Conservation (phyloP, 2,888 invertebrate species). For the Odontocolon sp. region DNA sequence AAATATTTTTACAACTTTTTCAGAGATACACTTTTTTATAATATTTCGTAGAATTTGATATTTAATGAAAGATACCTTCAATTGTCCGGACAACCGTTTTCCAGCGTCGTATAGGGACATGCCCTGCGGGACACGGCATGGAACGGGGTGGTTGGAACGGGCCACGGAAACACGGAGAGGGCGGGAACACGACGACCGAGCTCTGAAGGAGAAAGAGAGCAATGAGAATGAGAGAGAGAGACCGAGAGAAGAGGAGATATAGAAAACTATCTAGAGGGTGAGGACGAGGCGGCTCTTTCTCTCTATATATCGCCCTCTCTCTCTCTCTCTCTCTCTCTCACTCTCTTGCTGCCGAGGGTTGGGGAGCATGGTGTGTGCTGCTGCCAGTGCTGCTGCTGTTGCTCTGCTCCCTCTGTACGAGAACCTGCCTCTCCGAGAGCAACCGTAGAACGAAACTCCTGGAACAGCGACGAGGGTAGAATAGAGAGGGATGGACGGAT, state of each 20-base stretch:
- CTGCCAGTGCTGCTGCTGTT: too few relatives aligned
- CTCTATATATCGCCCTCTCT: too few relatives aligned
- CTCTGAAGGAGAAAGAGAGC: constrained; percentile 53
- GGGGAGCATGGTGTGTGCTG: too few relatives aligned
- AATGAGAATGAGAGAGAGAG: constrained; percentile 28
- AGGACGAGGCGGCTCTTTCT: too few relatives aligned
- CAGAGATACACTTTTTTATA: constrained; percentile 69
- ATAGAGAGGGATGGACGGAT: not conserved
- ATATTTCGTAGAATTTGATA: fast-evolving
- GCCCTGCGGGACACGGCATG: constrained; percentile 80
- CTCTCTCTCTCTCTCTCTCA: too few relatives aligned
- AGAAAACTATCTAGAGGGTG: too few relatives aligned
- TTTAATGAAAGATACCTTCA: not conserved
- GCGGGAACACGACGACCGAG: constrained; percentile 75
- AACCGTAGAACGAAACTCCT: too few relatives aligned
- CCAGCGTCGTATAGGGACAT: constrained; percentile 74
- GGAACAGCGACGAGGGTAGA: not conserved
- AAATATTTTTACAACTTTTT: not conserved
- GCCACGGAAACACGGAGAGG: constrained; percentile 80
- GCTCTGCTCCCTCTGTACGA: too few relatives aligned
- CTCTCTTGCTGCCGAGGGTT: too few relatives aligned
- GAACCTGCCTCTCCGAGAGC: too few relatives aligned
- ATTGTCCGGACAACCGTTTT: constrained; percentile 69
- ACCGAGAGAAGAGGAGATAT: not conserved
- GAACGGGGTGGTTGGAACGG: constrained; percentile 80